Percentiles rank a stretch among this genome's conserved stretches.
phyloP scores from a whole-genome alignment of 2,797 vertebrate species.

The Sparus aurata region DNA sequence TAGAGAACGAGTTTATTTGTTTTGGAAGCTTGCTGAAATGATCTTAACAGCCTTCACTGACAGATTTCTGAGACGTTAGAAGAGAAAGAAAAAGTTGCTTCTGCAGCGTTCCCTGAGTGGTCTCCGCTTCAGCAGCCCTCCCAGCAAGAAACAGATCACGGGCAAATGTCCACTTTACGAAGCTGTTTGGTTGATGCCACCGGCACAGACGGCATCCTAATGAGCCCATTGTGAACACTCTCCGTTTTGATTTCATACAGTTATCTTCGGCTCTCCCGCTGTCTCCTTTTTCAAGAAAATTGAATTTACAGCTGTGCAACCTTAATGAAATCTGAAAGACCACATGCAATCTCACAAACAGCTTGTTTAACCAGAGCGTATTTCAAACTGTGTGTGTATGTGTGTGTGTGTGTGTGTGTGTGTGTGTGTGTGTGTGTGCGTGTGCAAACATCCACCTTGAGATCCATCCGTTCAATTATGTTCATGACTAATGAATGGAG shows the following conservation, averaged over 20 bases:
- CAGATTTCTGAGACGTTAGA: not conserved
- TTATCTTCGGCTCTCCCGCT: slow-evolving; percentile 6
- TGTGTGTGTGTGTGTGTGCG: too few species aligned
- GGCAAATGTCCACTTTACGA: slow-evolving; percentile 53
- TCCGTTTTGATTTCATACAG: slow-evolving; percentile 40
- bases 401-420: not conserved
- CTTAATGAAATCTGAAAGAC: slow-evolving; percentile 37
- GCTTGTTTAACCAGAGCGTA: slow-evolving; percentile 28
- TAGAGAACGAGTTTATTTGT: slow-evolving; percentile 5
- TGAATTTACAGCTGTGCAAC: slow-evolving; percentile 30
- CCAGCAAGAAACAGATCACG: slow-evolving; percentile 31
- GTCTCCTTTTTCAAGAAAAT: slow-evolving; percentile 8
- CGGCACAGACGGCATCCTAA: slow-evolving; percentile 46
- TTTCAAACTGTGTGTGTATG: slow-evolving; percentile 25
- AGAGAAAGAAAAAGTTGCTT: slow-evolving; percentile 8
- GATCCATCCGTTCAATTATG: slow-evolving; percentile 53
- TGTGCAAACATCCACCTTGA: slow-evolving; percentile 33
- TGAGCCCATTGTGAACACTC: slow-evolving; percentile 42
- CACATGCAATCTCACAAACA: slow-evolving; percentile 11
- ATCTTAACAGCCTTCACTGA: not conserved
- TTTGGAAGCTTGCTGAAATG: slow-evolving; percentile 25
- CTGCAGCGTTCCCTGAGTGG: not conserved
- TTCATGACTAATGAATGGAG: slow-evolving; percentile 50
- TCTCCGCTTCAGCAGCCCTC: slow-evolving; percentile 23
- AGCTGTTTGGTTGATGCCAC: slow-evolving; percentile 31